Base-by-base conservation (phyloP, 2,888 invertebrate genomes). In the Heterodera filipjevi region DNA sequence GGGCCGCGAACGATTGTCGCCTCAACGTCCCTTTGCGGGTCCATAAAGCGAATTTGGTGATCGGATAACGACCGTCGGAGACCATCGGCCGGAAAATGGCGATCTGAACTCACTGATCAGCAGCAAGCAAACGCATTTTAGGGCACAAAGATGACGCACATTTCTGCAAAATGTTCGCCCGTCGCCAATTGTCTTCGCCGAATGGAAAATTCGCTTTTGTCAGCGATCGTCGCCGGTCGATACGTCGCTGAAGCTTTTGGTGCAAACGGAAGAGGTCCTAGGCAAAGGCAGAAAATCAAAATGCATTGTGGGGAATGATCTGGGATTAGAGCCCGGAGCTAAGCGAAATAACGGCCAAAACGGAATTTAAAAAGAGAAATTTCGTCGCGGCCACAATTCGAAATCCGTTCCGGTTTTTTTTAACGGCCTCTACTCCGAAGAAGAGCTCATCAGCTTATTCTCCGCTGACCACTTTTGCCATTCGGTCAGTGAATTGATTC, bases 11-110 rank as follows among this genome's bases (percentile, higher is more conserved):
- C 35, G 44, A 75, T 66, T 44, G 59, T 32, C 64, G 19, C 46
- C 30, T 75, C 75, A 19, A 75, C 75, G 68, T 75, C 75, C 32
- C 68, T 35, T 64, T 30, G 27, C 68, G 75, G 75, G 22, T 75
- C 75, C 75, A 75, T 75, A 30, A 75, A 75, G 44, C 44, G 33
- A 64, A 75, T 75, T 33, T 75, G 75, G 46, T 75, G 66, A 32
- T 75, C 75, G 30, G 75, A 75, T 30, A 75, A 30, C 3, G 75
- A 49, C 35, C 75, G 66, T 22, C 75, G 64, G 10, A 75, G 30
- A 8, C 30, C 75, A 22, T 27, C 66, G 39, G 22, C 30, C 35
- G 59, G n/a, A 59, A 72, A 59, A 16, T 30, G 46, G 14, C 44
- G 49, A 30, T 73, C 73, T 73, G 19, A 49, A 59, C 59, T 59